Evolutionary conservation across 2,888 invertebrate species (phyloP), one percentile per base, ranked within the genome.

Genomic region (Neocrepidodera transversa): DNA sequence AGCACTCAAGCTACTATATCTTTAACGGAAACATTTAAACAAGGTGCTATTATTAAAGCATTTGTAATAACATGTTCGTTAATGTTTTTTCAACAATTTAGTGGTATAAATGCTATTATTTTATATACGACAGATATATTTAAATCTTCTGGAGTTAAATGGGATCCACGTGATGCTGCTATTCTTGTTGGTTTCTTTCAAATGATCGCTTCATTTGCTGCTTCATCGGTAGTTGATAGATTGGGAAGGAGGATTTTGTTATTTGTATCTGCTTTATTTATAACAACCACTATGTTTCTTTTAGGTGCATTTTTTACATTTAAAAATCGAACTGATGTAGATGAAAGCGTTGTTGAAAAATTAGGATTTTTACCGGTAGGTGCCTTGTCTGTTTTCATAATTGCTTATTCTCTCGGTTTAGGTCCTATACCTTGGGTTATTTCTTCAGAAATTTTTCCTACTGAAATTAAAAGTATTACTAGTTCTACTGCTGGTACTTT

Each of bases 371-470:
- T 95, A 56, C 93, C 94, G 0, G 79, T 95, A 3, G 70, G 86
- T 1, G 86, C 89, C 18, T 78, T 94, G 14, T 90, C 91, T 40
- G 64, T 91, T 1, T 95, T 92, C 78, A 88, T 93, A 14, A 78
- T 91, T 14, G 86, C 91, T 38, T 95, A 93, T 80, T 91, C 92
- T 0, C 73, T 70, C 7, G 94, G 94, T 45, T 90, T 88, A 70
- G 95, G 95, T 0, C 95, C 95, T 0, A 91, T 95, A 42, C 94
- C 94, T 0, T 92, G 92, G 92, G 85, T 93, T 83, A 90, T 92
- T 83, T 83, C 89, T 76, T 86, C 93, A 1, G 95, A 95, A 77
- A 81, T 95, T 8, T 90, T 95, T 76, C 85, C 91, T 45, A 83
- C 89, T 1, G 88, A 92, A 70, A 89, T 93, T 58, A 92, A 92